Evolutionary conservation across 1,140 invertebrate species (phyloP).

Genomic region (Sinonovacula constricta): DNA sequence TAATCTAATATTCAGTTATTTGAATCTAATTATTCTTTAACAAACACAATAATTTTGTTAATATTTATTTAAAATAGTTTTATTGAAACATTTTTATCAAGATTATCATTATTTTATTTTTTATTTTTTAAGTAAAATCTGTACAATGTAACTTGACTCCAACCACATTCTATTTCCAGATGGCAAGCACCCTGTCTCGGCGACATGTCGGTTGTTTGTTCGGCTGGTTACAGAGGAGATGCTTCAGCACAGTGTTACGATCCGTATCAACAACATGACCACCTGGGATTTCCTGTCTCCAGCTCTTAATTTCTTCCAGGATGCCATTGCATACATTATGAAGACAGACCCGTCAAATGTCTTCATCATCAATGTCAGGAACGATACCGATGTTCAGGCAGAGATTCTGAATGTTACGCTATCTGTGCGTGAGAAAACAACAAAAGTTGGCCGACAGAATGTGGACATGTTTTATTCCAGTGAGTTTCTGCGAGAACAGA

Average conservation of each 20-base stretch:
- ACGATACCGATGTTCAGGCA: slow-evolving; percentile 85
- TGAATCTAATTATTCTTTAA: no score
- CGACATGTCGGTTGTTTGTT: slow-evolving; percentile 87
- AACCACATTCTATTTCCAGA: no score
- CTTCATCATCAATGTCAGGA: slow-evolving; percentile 94
- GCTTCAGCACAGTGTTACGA: slow-evolving; percentile 96
- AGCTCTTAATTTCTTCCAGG: slow-evolving; percentile 91
- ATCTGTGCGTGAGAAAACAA: slow-evolving; percentile 87
- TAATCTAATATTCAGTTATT: no score
- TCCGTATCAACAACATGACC: slow-evolving; percentile 95
- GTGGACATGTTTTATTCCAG: slow-evolving; percentile 89
- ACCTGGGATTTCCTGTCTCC: slow-evolving; percentile 95
- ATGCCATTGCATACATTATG: slow-evolving; percentile 94
- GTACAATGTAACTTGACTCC: no score
- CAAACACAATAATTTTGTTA: no score
- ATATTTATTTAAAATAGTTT: no score
- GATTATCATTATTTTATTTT: no score
- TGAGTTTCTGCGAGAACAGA: slow-evolving; percentile 94
- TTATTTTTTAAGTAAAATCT: no score
- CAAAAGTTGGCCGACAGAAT: slow-evolving; percentile 83
- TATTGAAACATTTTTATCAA: no score
- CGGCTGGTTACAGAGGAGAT: slow-evolving; percentile 96
- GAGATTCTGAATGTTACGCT: slow-evolving; percentile 97
- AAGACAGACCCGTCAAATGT: slow-evolving; percentile 95
- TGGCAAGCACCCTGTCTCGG: slow-evolving; percentile 93